Evolutionary conservation across 2,797 vertebrate species (phyloP), one percentile per base, ranked within the genome.

Genomic region (Bradypus variegatus): DNA sequence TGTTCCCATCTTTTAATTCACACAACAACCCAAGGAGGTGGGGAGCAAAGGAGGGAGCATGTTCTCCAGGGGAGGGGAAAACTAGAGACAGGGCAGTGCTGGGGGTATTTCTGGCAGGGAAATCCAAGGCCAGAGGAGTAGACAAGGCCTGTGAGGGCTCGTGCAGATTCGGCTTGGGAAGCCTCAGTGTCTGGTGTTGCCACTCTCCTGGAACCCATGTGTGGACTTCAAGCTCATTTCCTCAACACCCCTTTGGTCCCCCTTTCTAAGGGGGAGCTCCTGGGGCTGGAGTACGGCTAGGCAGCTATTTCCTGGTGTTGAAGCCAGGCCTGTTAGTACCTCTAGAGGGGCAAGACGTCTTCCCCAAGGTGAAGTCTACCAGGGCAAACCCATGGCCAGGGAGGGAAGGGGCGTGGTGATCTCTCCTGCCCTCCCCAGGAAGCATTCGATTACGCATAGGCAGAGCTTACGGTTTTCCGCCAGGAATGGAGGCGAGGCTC

Each of bases 401-500:
- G 48, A 13, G 45, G 6, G 38, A 45, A 4, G 3, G 55, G 10
- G 5, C 3, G 4, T 9, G 21, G 13, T 6, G 25, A n/a, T 31
- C 78, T 29, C 53, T 36, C 64, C 33, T 50, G 27, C 27, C 62
- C 48, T 6, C 10, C 78, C 90, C 55, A 36, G 1, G 3, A 21
- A 86, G 79, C 55, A 87, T 0, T n/a, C 16, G 33, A 4, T 50
- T 0, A 60, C 41, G 6, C 10, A 55, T 0, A 48, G 18, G 13
- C 75, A 10, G 1, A 3, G 96, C 99, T 98, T 97, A 99, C 99
- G 99, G 99, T 96, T 99, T 99, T 93, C 99, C 98, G 48, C 99
- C 99, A 0, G 99, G 98, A 95, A 99, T 99, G 94, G 99, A 98
- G 0, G 98, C 98, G 76, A 99, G 98, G 96, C 98, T 98, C 6